Base-by-base conservation (phyloP, 2,797 vertebrate genomes). In the Macroramphosus scolopax region DNA sequence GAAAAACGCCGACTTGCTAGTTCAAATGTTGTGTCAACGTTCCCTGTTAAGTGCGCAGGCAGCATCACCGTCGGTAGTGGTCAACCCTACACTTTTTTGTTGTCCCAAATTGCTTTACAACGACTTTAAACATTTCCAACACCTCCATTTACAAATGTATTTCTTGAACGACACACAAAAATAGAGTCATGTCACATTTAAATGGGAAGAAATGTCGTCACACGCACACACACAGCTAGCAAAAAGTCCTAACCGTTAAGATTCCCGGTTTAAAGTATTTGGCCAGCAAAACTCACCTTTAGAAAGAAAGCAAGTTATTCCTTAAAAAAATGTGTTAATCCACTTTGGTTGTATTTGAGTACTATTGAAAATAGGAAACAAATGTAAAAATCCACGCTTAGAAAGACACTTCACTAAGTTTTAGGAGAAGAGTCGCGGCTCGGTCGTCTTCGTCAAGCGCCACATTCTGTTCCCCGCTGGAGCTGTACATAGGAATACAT, bases 401-500 rank as follows among this genome's bases (percentile, higher is more conserved):
- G 13, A 32, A 33, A 12, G 54, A 45, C 39, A 66, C 22, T 75
- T 74, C 0, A 11, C 1, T 20, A 74, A 72, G 58, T 82, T 78
- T n/a, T 41, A 1, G 2, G 18, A 0, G 15, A 25, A 17, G 6
- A n/a, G 48, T 6, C 16, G 39, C 8, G 5, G 10, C 0, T 5
- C 36, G 15, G 14, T 44, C 48, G 66, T 48, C 44, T 46, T 37
- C 36, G 42, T 44, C 45, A 3, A 16, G 25, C 24, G 34, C 75
- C 72, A 62, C 77, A 75, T 65, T 82, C 72, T 80, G 72, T 34
- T n/a, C 28, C 51, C 33, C 2, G 18, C 61, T 30, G 63, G 59
- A 64, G 48, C 63, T 4, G 25, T 14, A 58, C 70, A 51, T 45
- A 59, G 84, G 67, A 71, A 80, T 81, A 87, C 88, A 86, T 84